Evolutionary conservation across 2,888 invertebrate genomes (phyloP).

Genomic region (Epinotia demarniana): DNA sequence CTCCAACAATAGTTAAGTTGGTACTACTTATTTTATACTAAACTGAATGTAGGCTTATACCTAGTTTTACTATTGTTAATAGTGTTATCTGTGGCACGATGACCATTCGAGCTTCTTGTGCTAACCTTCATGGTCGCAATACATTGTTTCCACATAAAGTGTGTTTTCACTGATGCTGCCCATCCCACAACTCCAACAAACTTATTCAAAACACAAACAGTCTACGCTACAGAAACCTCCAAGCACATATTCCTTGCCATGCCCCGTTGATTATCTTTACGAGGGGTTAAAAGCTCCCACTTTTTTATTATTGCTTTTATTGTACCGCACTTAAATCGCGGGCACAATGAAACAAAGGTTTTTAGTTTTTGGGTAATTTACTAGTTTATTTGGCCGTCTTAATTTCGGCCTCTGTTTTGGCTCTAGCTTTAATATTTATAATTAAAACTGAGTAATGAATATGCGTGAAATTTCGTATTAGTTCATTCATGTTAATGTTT

Average conservation of each 20-base stretch:
- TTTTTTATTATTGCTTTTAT: constrained; percentile 76
- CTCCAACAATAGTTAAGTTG: no score
- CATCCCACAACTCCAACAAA: no score
- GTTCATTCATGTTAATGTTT: background rate
- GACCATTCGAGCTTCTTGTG: no score
- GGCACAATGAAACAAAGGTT: constrained; percentile 66
- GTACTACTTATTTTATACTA: no score
- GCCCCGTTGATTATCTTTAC: constrained; percentile 77
- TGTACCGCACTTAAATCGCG: constrained; percentile 67
- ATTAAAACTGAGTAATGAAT: background rate
- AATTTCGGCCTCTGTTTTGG: constrained; percentile 35
- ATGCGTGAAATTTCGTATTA: background rate
- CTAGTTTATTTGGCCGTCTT: constrained; percentile 51
- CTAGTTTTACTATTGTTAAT: no score
- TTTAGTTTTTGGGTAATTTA: constrained; percentile 57
- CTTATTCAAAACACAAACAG: no score
- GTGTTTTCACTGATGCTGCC: no score
- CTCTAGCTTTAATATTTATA: constrained; percentile 17
- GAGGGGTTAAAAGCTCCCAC: constrained; percentile 78
- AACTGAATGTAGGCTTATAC: no score
- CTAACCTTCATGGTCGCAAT: no score
- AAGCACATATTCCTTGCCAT: constrained; percentile 61
- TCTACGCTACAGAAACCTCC: no score
- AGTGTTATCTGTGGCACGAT: no score
- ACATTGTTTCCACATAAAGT: no score